phyloP scores from a whole-genome alignment of 1,140 invertebrate genomes.

The Subanguina moxae region DNA sequence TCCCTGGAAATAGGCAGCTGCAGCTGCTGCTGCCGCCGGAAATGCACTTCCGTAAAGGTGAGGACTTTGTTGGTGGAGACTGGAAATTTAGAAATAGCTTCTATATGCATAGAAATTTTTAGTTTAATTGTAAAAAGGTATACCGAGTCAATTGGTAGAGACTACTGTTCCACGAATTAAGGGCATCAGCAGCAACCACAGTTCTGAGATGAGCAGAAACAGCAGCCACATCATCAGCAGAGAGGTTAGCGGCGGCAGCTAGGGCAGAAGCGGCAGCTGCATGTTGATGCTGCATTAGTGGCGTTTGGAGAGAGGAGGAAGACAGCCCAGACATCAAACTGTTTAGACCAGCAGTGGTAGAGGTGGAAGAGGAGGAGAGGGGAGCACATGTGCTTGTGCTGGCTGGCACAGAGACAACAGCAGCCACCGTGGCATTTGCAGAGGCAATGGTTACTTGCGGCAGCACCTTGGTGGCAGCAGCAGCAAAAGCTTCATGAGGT shows the following conservation, averaged over 20 bases:
- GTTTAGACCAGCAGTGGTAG: no score
- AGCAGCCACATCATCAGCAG: conserved; percentile 9
- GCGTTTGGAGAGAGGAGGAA: not conserved
- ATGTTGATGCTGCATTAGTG: conserved; percentile 18
- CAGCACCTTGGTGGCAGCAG: not conserved
- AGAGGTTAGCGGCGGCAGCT: conserved; percentile 15
- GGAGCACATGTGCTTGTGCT: no score
- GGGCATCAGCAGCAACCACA: not conserved
- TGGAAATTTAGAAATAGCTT: not conserved
- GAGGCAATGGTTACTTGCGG: not conserved
- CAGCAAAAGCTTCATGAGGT: conserved; percentile 5
- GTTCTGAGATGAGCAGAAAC: conserved; percentile 20
- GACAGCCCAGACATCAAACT: no score
- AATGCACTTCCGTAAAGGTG: conserved; percentile 22
- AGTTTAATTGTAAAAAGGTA: no score
- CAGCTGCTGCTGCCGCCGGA: conserved; percentile 28
- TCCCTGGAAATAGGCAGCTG: conserved; percentile 20
- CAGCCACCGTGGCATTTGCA: not conserved
- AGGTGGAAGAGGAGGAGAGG: no score
- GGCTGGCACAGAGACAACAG: not conserved
- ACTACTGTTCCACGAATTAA: not conserved
- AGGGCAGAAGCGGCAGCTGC: conserved; percentile 13
- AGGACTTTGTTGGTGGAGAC: conserved; percentile 4
- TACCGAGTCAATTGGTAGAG: not conserved
- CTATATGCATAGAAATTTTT: no score